A percentile compares a stretch with the other conserved stretches of the same genome.
Evolutionary conservation across 2,113 vertebrate species (phyloP).

Genomic region (Falco punctatus): DNA sequence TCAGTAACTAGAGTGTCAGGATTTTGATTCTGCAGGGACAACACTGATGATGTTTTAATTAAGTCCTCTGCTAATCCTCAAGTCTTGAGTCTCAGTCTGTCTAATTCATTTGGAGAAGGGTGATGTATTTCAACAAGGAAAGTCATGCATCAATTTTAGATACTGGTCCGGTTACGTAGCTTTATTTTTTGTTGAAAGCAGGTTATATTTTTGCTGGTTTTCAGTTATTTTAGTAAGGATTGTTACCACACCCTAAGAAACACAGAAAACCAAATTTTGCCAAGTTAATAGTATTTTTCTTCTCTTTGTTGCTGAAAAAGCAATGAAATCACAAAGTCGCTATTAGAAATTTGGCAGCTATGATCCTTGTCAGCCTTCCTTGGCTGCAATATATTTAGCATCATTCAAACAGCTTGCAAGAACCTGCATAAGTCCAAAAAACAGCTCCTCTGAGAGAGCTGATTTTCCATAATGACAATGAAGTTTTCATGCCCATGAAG

Average conservation of each 20-base stretch:
- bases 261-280: neutral
- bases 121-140: conserved; percentile 28
- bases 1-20: neutral
- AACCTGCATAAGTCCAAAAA: neutral
- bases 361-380: neutral
- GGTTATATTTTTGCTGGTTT: conserved; percentile 9
- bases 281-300: conserved; percentile 31
- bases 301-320: conserved; percentile 22
- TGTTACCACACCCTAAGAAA: conserved; percentile 5
- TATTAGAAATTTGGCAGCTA: conserved; percentile 41
- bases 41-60: conserved; percentile 42
- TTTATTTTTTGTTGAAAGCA: conserved; percentile 14
- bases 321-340: conserved; percentile 10
- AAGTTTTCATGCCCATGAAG: neutral
- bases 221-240: neutral
- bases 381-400: conserved; percentile 31
- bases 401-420: conserved; percentile 10
- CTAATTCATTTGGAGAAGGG: conserved; percentile 9
- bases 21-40: conserved; percentile 60
- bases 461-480: neutral
- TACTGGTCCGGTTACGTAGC: neutral
- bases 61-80: conserved; percentile 54
- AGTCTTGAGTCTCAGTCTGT: conserved; percentile 3
- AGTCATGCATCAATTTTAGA: neutral
- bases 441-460: neutral